Conservation (phyloP, 2,797 vertebrate species). For the Gymnoscopelus microlampas region DNA sequence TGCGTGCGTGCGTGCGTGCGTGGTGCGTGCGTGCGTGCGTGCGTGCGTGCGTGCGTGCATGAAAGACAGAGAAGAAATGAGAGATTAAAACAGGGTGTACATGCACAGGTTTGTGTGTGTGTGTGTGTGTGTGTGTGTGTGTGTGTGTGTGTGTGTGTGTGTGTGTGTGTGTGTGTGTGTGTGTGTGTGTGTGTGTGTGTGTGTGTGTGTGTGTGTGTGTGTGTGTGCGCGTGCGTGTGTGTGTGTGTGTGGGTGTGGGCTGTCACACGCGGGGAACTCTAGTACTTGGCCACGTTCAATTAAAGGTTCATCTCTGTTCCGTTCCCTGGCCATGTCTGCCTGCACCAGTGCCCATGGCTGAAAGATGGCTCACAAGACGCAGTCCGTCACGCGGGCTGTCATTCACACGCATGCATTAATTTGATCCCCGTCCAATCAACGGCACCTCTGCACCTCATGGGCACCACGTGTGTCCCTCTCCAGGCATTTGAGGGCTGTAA, state of each 20-base stretch:
- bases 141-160: background rate
- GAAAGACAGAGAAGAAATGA: background rate
- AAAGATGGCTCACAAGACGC: conserved; percentile 17
- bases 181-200: background rate
- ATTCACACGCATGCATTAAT: conserved; percentile 7
- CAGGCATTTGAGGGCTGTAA: background rate
- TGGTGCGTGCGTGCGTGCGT: background rate
- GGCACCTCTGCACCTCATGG: background rate
- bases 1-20: background rate
- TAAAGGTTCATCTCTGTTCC: conserved; percentile 12
- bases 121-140: conserved; percentile 1
- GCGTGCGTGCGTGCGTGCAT: background rate
- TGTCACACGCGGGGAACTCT: background rate
- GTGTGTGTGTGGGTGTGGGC: background rate
- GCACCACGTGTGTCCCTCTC: background rate
- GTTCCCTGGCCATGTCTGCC: conserved; percentile 9
- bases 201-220: conserved; percentile 9
- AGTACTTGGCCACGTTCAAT: conserved; percentile 19
- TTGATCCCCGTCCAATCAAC: background rate
- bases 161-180: background rate
- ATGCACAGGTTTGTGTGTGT: background rate
- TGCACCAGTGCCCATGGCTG: conserved; percentile 5
- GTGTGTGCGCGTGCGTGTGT: background rate
- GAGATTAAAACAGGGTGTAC: background rate
- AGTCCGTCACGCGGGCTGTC: conserved; percentile 20